Evolutionary conservation across 1,140 invertebrate species (phyloP).

Genomic region (Drosophila nasuta): DNA sequence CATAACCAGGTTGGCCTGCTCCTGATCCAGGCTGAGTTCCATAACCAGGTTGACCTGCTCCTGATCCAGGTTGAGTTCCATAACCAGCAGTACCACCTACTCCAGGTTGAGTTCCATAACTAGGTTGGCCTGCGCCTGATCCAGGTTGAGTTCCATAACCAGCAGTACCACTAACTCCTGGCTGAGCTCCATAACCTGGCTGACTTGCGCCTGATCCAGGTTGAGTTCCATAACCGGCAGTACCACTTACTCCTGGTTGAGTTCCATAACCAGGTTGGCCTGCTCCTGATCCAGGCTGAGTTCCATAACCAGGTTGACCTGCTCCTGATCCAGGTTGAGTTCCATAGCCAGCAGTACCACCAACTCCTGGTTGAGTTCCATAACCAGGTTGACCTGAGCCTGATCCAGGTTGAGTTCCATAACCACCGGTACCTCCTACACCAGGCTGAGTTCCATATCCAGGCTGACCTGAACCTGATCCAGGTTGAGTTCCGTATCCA

Average conservation of each 20-base stretch:
- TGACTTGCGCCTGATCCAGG: slow-evolving; percentile 31
- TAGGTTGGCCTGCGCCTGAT: slow-evolving; percentile 5
- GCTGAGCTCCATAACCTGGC: slow-evolving; percentile 3
- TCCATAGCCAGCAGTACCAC: slow-evolving; percentile 13
- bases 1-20: slow-evolving; percentile 23
- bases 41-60: slow-evolving; percentile 13
- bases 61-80: slow-evolving; percentile 9
- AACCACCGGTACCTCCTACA: neutral
- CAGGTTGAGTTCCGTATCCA: slow-evolving; percentile 12
- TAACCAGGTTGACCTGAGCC: slow-evolving; percentile 16
- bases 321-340: slow-evolving; percentile 10
- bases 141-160: slow-evolving; percentile 15
- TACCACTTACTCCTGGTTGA: slow-evolving; percentile 19
- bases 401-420: slow-evolving; percentile 10
- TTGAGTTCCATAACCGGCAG: slow-evolving; percentile 18
- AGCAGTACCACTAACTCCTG: slow-evolving; percentile 25
- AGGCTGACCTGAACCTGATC: slow-evolving; percentile 7
- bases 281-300: slow-evolving; percentile 10
- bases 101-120: slow-evolving; percentile 30
- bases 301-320: slow-evolving; percentile 5
- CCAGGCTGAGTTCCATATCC: slow-evolving; percentile 1
- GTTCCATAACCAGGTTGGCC: slow-evolving; percentile 30
- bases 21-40: slow-evolving; percentile 18
- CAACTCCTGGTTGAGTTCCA: slow-evolving; percentile 24
- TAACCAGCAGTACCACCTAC: slow-evolving; percentile 12